Evolutionary conservation across 2,888 invertebrate species (phyloP).

Genomic region (Xestia rhomboidea): DNA sequence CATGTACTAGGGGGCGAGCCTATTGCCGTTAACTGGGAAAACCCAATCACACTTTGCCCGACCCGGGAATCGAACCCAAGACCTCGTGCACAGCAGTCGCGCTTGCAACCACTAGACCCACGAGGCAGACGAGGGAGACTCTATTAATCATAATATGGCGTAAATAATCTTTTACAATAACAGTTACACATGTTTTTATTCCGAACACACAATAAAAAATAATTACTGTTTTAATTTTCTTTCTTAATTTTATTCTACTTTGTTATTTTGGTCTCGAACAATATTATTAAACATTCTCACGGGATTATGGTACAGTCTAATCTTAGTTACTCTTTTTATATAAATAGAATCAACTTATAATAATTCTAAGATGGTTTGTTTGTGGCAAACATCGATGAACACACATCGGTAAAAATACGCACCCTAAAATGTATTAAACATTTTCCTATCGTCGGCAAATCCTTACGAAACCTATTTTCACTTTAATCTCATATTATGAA

Average conservation of each 20-base stretch:
- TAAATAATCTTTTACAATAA: conserved; percentile 5
- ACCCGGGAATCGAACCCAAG: no score
- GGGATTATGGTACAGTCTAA: not conserved
- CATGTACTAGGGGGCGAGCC: no score
- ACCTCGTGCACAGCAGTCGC: no score
- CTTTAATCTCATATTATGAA: conserved; percentile 52
- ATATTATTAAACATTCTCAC: not conserved
- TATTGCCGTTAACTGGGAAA: no score
- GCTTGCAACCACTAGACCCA: not conserved
- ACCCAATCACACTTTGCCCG: no score
- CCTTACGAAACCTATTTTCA: conserved; percentile 25
- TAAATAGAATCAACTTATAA: not conserved
- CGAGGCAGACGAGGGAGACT: not conserved
- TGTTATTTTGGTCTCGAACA: not conserved
- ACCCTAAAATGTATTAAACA: conserved; percentile 5
- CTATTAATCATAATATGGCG: conserved; percentile 8
- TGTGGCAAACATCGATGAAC: not conserved
- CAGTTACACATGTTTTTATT: conserved; percentile 11
- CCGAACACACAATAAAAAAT: conserved; percentile 7
- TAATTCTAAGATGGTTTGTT: not conserved
- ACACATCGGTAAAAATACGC: conserved; percentile 11
- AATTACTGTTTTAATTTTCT: conserved; percentile 20
- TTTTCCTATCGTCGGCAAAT: conserved; percentile 30
- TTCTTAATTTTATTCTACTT: not conserved
- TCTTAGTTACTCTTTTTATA: not conserved